Evolutionary conservation across 2,888 invertebrate species (phyloP), one percentile per base, ranked within the genome.

Genomic region (Hypomecis punctinalis): DNA sequence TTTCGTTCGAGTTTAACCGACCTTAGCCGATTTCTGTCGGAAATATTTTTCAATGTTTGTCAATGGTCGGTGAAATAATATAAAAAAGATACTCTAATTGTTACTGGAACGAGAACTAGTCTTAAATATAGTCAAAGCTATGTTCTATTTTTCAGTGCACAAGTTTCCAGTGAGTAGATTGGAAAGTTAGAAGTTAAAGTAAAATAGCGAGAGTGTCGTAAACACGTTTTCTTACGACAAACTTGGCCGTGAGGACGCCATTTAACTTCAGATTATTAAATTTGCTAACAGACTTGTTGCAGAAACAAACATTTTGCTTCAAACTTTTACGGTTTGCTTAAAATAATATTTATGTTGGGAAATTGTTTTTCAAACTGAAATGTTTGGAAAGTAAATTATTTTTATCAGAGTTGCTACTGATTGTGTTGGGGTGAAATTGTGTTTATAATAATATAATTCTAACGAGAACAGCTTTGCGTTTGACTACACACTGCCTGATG

Each of bases 191-290:
- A 6, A 46, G 10, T 35, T 51, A 13, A 13, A 37, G 23, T 39
- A 46, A 60, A 64, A 57, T 61, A 46, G 60, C 23, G 35, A 35
- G 36, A 55, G 23, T 9, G 40, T 42, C 64, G 55, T 69, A 61
- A 72, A 68, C 66, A 70, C 63, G 64, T 61, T 66, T 70, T 68
- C 51, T 60, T 47, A 62, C 60, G 67, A 69, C 67, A 69, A 69
- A 67, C 49, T 61, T 54, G 45, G 55, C 49, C 43, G 49, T 36
- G 47, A 56, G 46, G 40, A 56, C 42, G 54, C 47, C 54, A 54
- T 60, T 58, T 59, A 61, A 61, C 48, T 61, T 61, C 36, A 49
- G 36, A 55, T 61, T 61, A 55, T 55, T 55, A 61, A 61, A 55
- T 51, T 45, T 55, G 39, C 61, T 48, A 49, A 61, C 54, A 55